These are phyloP conservation scores for Drosophila tropicalis DNA, from an alignment of 1,140 invertebrate genomes.

Conservation along the genomic window DNA sequence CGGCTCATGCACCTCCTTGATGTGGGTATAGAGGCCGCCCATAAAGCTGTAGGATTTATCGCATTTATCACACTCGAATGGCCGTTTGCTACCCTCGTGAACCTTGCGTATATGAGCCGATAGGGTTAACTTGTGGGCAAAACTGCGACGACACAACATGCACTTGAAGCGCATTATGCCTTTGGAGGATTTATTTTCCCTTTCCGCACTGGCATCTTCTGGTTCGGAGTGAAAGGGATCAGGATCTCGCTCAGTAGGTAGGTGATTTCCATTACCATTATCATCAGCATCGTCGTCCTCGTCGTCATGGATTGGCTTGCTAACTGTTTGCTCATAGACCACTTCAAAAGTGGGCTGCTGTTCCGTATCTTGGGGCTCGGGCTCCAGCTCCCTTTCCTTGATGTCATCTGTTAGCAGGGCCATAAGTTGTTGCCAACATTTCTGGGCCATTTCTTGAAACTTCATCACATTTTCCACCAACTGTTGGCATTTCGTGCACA, in stretches of 20 bases:
- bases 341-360: slow-evolving; percentile 51
- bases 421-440: slow-evolving; percentile 39
- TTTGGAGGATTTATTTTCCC: slow-evolving; percentile 5
- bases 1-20: slow-evolving; percentile 67
- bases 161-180: slow-evolving; percentile 62
- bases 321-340: slow-evolving; percentile 39
- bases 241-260: slow-evolving; percentile 14
- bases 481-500: slow-evolving; percentile 45
- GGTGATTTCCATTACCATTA: background rate
- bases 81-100: slow-evolving; percentile 71
- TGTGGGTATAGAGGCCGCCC: slow-evolving; percentile 77
- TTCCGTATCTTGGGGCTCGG: background rate
- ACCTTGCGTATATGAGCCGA: slow-evolving; percentile 72
- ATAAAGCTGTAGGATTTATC: slow-evolving; percentile 77
- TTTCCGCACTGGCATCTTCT: background rate
- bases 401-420: slow-evolving; percentile 17
- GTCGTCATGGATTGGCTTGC: background rate
- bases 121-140: slow-evolving; percentile 68
- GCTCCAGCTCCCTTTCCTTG: background rate
- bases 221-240: slow-evolving; percentile 55
- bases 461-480: slow-evolving; percentile 31
- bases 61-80: slow-evolving; percentile 73
- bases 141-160: slow-evolving; percentile 58
- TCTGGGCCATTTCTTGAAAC: slow-evolving; percentile 44
- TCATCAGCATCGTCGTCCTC: no score